phyloP scores from a whole-genome alignment of 2,113 vertebrate species.

The Ailuropoda melanoleuca region DNA sequence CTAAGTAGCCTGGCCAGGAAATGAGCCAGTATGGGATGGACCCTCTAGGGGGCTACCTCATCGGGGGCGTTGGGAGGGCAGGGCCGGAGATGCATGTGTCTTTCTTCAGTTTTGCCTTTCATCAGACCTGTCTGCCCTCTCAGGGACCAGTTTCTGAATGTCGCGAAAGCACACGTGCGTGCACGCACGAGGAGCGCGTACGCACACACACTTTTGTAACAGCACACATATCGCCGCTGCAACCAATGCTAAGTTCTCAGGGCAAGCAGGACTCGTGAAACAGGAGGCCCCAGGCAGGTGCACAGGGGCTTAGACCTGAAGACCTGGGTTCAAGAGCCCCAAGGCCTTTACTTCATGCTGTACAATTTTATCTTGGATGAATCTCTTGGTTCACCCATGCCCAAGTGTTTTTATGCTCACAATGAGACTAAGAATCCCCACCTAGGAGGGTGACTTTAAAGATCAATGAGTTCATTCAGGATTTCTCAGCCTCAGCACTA shows the following conservation, averaged over 20 bases:
- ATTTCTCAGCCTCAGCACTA: not conserved
- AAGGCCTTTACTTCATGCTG: accelerated
- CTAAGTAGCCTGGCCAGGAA: not conserved
- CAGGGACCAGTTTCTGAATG: not conserved
- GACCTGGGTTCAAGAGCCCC: not conserved
- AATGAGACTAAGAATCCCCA: not conserved
- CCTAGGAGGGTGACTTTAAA: not conserved
- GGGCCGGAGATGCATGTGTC: accelerated
- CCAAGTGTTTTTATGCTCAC: not conserved
- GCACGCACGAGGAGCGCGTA: accelerated
- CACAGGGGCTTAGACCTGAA: accelerated
- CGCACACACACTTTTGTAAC: not conserved
- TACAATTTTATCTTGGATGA: not conserved
- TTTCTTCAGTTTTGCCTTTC: not conserved
- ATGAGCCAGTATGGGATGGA: accelerated
- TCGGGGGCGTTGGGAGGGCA: accelerated
- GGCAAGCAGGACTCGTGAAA: not conserved
- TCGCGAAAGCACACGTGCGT: accelerated
- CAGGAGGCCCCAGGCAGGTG: not conserved
- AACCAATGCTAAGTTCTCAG: not conserved
- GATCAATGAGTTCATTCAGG: not conserved
- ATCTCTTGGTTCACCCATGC: not conserved
- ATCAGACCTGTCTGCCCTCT: not conserved
- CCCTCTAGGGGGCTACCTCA: accelerated
- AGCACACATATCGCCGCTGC: not conserved